Conservation (phyloP, 1,140 invertebrate species). For the Calephelis virginiensis region DNA sequence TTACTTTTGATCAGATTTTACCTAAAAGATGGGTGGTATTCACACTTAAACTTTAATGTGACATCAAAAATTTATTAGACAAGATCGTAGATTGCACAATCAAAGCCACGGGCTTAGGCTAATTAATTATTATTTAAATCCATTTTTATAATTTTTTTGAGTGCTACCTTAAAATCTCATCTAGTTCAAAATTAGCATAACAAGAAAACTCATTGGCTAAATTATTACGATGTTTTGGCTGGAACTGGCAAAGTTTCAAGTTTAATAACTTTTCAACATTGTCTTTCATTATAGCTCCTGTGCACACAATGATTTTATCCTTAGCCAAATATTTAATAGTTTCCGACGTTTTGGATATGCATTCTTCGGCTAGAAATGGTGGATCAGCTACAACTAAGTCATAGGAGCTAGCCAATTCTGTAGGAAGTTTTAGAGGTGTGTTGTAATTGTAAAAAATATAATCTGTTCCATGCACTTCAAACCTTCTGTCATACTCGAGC, state of each 20-base stretch:
- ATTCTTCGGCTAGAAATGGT: conserved; percentile 96
- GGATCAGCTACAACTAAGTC: conserved; percentile 95
- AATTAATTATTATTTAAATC: too few relatives aligned
- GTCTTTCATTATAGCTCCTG: conserved; percentile 90
- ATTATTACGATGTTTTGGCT: conserved; percentile 91
- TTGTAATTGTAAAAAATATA: conserved; percentile 96
- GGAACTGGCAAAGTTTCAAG: conserved; percentile 84
- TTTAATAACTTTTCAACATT: conserved; percentile 82
- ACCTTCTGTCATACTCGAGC: conserved; percentile 91
- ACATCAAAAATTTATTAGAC: too few relatives aligned
- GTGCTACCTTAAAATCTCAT: conserved; percentile 57
- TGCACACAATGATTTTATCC: conserved; percentile 92
- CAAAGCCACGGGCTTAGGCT: too few relatives aligned
- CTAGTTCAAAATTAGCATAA: conserved; percentile 91
- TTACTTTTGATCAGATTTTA: too few relatives aligned
- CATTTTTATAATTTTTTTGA: too few relatives aligned
- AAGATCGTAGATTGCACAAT: too few relatives aligned
- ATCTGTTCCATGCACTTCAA: conserved; percentile 87
- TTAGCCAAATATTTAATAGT: conserved; percentile 89
- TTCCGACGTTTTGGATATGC: conserved; percentile 89
- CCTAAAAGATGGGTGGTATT: too few relatives aligned
- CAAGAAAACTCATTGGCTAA: conserved; percentile 95
- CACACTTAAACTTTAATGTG: too few relatives aligned
- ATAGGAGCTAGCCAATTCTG: conserved; percentile 81
- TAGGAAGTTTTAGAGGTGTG: conserved; percentile 84